Conservation (phyloP, 2,113 vertebrate species). For the Lethenteron reissneri region DNA sequence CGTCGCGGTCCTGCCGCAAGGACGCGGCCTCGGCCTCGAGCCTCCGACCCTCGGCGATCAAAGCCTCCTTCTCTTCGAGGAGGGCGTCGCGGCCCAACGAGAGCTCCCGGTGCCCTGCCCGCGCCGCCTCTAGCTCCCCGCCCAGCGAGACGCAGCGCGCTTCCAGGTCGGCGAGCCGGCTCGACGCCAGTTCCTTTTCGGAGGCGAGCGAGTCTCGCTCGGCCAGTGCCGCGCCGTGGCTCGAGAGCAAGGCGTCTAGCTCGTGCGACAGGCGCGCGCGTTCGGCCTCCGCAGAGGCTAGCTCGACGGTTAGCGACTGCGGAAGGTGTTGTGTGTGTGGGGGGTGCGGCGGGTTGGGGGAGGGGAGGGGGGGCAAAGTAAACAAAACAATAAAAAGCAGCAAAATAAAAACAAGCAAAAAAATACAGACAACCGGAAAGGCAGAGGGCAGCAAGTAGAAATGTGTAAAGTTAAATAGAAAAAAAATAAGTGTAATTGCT, state of each 20-base stretch:
- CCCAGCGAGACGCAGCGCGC: constrained; percentile 21
- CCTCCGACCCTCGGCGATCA: constrained; percentile 29
- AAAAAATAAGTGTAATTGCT: too few relatives aligned
- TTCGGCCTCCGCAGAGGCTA: constrained; percentile 61
- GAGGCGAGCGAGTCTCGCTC: constrained; percentile 32
- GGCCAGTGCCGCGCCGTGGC: constrained; percentile 38
- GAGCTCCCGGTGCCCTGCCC: constrained; percentile 29
- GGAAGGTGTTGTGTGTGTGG: constrained; percentile 18
- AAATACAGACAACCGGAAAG: constrained; percentile 19
- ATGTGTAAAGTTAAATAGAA: too few relatives aligned
- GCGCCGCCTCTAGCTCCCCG: constrained; percentile 20
- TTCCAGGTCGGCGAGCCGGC: constrained; percentile 31
- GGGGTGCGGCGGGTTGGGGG: constrained; percentile 12
- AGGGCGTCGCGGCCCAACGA: constrained; percentile 24
- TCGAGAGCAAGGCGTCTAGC: constrained; percentile 45
- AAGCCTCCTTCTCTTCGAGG: constrained; percentile 31
- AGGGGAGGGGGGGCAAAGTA: constrained; percentile 22
- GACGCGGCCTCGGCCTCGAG: constrained; percentile 29
- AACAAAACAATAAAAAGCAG: constrained; percentile 12
- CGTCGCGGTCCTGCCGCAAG: constrained; percentile 23
- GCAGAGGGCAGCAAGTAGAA: too few relatives aligned
- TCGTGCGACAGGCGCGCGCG: constrained; percentile 53
- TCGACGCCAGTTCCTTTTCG: constrained; percentile 35
- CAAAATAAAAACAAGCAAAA: constrained; percentile 32
- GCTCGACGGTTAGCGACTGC: constrained; percentile 68